These are phyloP conservation scores for Athripsodes cinereus DNA, from an alignment of 2,888 invertebrate species.

Conservation along the genomic window DNA sequence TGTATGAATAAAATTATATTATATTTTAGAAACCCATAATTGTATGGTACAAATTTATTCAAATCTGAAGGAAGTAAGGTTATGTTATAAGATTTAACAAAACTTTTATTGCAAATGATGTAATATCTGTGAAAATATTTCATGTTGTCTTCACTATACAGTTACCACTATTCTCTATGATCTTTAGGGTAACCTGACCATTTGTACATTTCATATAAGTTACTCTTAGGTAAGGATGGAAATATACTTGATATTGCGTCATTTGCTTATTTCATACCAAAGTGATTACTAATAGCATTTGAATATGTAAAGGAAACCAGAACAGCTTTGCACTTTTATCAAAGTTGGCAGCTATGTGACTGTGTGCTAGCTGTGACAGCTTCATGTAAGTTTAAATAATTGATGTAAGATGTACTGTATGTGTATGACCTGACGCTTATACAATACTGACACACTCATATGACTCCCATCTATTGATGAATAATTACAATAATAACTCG, in stretches of 20 bases:
- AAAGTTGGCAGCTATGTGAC: slow-evolving; percentile 23
- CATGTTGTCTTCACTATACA: slow-evolving; percentile 11
- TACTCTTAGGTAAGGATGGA: slow-evolving; percentile 15
- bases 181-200: slow-evolving; percentile 20
- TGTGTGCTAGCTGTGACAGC: slow-evolving; percentile 22
- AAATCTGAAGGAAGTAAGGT: slow-evolving; percentile 18
- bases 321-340: slow-evolving; percentile 20
- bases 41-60: slow-evolving; percentile 26
- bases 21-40: slow-evolving; percentile 26
- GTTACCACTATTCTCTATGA: slow-evolving; percentile 20
- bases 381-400: too few species aligned
- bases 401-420: too few species aligned
- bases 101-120: background rate
- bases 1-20: slow-evolving; percentile 26
- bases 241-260: slow-evolving; percentile 24
- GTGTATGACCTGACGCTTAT: too few species aligned
- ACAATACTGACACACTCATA: too few species aligned
- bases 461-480: too few species aligned
- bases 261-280: slow-evolving; percentile 28
- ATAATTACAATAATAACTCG: too few species aligned
- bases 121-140: slow-evolving; percentile 6
- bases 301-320: slow-evolving; percentile 21
- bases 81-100: background rate
- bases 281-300: slow-evolving; percentile 27
- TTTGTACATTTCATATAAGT: slow-evolving; percentile 23